These are phyloP conservation scores for Drosophila nebulosa DNA, from an alignment of 1,140 invertebrate species.

Conservation along the genomic window DNA sequence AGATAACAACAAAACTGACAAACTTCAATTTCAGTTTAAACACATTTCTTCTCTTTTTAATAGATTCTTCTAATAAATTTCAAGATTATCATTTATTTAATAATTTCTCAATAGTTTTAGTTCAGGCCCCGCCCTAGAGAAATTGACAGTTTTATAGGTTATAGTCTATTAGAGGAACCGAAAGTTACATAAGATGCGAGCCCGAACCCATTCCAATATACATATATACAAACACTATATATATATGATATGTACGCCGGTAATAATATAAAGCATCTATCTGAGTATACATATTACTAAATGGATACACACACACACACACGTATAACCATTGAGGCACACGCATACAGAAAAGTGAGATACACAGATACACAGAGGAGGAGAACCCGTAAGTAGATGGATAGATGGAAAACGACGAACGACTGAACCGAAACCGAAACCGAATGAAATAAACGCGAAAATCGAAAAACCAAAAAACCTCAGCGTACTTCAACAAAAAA, in stretches of 20 bases:
- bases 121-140: neutral
- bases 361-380: conserved; percentile 50
- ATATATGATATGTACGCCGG: conserved; percentile 41
- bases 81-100: neutral
- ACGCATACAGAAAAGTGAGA: conserved; percentile 40
- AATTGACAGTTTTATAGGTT: conserved; percentile 1
- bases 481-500: conserved; percentile 55
- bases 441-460: conserved; percentile 52
- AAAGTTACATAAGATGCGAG: conserved; percentile 9
- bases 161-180: conserved; percentile 3
- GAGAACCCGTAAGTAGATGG: conserved; percentile 46
- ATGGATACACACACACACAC: conserved; percentile 45
- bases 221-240: conserved; percentile 21
- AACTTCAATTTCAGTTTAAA: neutral
- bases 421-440: conserved; percentile 51
- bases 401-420: conserved; percentile 18
- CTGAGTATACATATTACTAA: conserved; percentile 43
- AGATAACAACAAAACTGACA: neutral
- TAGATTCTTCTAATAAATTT: neutral
- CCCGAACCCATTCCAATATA: conserved; percentile 13
- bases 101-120: neutral
- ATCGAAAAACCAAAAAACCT: conserved; percentile 40
- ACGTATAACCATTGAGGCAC: conserved; percentile 30
- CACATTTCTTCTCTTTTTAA: neutral
- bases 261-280: conserved; percentile 66